phyloP scores from a whole-genome alignment of 2,113 vertebrate species.

The Scomber scombrus region DNA sequence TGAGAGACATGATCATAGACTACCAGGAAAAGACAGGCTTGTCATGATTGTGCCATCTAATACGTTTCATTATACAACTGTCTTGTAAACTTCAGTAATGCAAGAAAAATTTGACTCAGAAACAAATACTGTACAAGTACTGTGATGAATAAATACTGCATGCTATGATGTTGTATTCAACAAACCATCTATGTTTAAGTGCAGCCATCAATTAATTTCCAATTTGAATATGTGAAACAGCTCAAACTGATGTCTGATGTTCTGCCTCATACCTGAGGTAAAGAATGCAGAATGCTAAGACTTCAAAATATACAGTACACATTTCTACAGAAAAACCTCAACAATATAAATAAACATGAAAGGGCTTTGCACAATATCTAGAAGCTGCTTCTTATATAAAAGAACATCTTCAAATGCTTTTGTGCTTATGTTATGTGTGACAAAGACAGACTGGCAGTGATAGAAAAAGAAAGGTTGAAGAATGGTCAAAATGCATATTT shows the following conservation, averaged over 20 bases:
- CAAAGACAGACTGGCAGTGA: conserved; percentile 7
- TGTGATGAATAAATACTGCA: neutral
- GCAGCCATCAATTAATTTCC: neutral
- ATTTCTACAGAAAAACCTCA: conserved; percentile 4
- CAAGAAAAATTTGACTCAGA: conserved; percentile 2
- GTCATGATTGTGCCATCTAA: conserved; percentile 33
- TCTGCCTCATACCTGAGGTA: conserved; percentile 53
- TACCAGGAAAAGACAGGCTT: conserved; percentile 57
- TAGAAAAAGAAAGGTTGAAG: neutral
- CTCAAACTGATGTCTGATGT: neutral
- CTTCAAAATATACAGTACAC: neutral
- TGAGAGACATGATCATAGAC: conserved; percentile 51
- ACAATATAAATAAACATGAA: conserved; percentile 8
- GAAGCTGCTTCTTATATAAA: conserved; percentile 26
- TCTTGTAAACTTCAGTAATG: conserved; percentile 7
- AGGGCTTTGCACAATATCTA: conserved; percentile 43
- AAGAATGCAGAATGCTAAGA: conserved; percentile 3
- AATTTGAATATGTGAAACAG: no score
- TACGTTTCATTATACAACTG: conserved; percentile 19
- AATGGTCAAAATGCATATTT: neutral
- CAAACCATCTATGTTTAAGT: neutral
- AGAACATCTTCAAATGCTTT: conserved; percentile 63
- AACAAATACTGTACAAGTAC: neutral
- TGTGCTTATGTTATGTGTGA: conserved; percentile 35
- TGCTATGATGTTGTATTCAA: neutral